phyloP scores from a whole-genome alignment of 2,113 vertebrate genomes.

The Serinus canaria region DNA sequence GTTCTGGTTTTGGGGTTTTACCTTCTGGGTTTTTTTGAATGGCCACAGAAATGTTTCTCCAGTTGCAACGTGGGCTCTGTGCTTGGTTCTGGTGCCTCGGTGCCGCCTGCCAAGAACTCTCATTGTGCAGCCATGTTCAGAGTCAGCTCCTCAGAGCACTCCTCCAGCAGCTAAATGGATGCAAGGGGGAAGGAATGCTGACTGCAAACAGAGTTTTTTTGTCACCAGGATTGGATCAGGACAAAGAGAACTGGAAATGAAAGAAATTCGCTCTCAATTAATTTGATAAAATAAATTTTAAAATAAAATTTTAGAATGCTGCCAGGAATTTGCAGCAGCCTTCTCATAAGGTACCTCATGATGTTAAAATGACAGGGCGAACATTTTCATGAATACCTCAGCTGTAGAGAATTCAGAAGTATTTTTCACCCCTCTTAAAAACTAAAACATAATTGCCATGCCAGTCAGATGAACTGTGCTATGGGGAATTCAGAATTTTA shows the following conservation, averaged over 20 bases:
- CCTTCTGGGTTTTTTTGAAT: constrained; percentile 63
- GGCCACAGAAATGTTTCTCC: constrained; percentile 69
- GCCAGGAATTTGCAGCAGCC: background rate
- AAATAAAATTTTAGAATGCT: background rate
- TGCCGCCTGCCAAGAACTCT: constrained; percentile 70
- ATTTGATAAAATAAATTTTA: background rate
- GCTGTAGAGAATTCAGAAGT: background rate
- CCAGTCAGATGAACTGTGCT: accelerated
- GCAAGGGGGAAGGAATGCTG: constrained; percentile 44
- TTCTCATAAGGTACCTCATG: background rate
- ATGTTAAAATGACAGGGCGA: background rate
- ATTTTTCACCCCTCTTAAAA: background rate
- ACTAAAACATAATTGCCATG: background rate
- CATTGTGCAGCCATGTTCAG: constrained; percentile 65
- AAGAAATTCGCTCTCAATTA: background rate
- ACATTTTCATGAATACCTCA: background rate
- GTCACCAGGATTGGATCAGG: background rate
- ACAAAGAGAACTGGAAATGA: background rate
- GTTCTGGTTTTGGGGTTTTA: constrained; percentile 2
- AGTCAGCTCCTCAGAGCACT: constrained; percentile 64
- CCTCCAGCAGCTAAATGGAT: constrained; percentile 62
- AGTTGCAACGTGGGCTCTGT: constrained; percentile 64
- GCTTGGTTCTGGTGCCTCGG: constrained; percentile 60
- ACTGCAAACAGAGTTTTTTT: background rate
- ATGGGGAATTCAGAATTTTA: background rate